Evolutionary conservation across 2,797 vertebrate genomes (phyloP), one percentile per base, ranked within the genome.

Genomic region (Novumbra hubbsi): DNA sequence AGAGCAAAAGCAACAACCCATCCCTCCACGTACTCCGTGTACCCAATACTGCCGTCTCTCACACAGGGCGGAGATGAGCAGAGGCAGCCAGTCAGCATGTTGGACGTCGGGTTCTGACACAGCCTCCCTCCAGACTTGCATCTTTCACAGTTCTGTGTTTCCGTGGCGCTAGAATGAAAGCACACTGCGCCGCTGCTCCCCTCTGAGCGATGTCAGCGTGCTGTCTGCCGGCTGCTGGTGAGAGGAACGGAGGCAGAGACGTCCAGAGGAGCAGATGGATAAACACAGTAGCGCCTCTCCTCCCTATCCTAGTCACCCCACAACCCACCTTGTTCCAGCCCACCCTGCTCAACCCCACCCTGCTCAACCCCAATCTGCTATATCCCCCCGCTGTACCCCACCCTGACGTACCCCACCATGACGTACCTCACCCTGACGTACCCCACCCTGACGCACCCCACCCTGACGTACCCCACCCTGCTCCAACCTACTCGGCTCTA

Each of bases 201-300:
- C 65, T 41, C 34, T 45, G 65, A 63, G 16, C 49, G 50, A 24
- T 63, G 50, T 68, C 63, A 41, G 17, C 32, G 27, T 74, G 49
- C 11, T 70, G 32, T 68, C 45, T 17, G 16, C 3, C 17, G 8
- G 60, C 49, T 17, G 27, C 57, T 55, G 48, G 34, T 49, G 70
- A 74, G 70, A 72, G 38, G n/a, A 62, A 30, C 32, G 12, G 73
- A 71, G 78, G 76, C 76, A 71, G 80, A 73, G 78, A 34, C 32
- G 66, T 74, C 65, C 72, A 74, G 72, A 68, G 55, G 55, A 77
- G 72, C 78, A 84, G 49, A 78, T 76, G 65, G 76, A 34, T 27
- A 12, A 67, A 52, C 27, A 28, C 66, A 32, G 75, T 66, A 68
- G 67, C 65, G 66, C 71, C 74, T 80, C 80, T 82, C 77, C 75